Evolutionary conservation across 1,140 invertebrate species (phyloP).

Genomic region (Pentalonia nigronervosa): DNA sequence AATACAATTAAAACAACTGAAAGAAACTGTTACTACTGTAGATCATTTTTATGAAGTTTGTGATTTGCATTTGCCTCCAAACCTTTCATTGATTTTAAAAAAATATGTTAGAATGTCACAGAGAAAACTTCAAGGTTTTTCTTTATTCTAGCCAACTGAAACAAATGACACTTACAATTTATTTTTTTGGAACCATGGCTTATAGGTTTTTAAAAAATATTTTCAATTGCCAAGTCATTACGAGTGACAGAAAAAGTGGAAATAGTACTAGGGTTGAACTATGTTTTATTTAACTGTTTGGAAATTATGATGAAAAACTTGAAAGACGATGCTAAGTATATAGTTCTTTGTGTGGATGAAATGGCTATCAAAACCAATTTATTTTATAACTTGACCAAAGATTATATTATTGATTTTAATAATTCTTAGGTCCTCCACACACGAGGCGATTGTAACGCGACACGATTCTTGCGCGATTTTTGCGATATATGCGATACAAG

Average conservation of each 20-base stretch:
- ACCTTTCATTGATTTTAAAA: neutral
- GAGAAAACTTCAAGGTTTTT: conserved; percentile 27
- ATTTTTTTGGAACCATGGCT: neutral
- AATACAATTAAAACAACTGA: neutral
- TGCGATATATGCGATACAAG: no score
- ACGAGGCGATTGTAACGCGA: no score
- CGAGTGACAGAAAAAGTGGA: neutral
- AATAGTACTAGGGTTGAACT: conserved; percentile 17
- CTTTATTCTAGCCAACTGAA: conserved; percentile 18
- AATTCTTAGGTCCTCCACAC: no score
- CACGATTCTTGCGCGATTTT: no score
- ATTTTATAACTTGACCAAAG: conserved; percentile 19
- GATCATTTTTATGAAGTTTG: neutral
- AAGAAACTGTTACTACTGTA: neutral
- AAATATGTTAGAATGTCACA: neutral
- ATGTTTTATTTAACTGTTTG: conserved; percentile 18
- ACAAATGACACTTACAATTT: neutral
- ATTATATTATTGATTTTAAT: conserved; percentile 27
- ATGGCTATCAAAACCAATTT: conserved; percentile 14
- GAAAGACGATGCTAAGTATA: neutral
- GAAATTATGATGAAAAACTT: conserved; percentile 32
- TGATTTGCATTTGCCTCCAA: neutral
- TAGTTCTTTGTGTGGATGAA: conserved; percentile 14
- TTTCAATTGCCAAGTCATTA: neutral
- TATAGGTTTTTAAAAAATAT: conserved; percentile 42